phyloP scores from a whole-genome alignment of 92 coral and sea anemone species.

The Epizoanthus stellaris region DNA sequence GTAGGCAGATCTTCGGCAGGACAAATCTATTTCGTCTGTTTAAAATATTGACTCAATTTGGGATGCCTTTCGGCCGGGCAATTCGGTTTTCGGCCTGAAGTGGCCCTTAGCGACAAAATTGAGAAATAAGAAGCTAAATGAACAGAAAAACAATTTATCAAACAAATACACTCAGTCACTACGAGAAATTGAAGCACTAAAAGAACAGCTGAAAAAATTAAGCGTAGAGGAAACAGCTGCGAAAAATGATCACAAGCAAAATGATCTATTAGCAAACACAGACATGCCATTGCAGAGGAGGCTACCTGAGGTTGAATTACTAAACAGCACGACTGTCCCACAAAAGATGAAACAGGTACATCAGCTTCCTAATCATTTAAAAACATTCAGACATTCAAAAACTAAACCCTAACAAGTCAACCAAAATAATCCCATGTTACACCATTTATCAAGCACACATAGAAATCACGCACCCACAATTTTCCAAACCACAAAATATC shows the following conservation, averaged over 20 bases:
- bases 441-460: not conserved
- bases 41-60: no score
- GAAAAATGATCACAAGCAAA: not conserved
- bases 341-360: not conserved
- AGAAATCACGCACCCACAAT: not conserved
- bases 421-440: not conserved
- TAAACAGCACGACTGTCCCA: not conserved
- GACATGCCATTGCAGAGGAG: no score
- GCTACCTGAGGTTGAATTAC: not conserved
- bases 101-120: no score
- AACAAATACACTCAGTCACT: not conserved
- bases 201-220: not conserved
- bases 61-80: no score
- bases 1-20: no score
- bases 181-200: conserved; percentile 1
- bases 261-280: not conserved
- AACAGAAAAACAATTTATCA: no score
- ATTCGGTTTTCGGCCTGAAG: no score
- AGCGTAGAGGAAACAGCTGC: not conserved
- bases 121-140: no score
- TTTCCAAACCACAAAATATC: not conserved
- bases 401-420: not conserved
- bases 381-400: not conserved
- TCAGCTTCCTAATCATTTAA: not conserved
- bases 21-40: no score